A percentile compares a stretch with the other conserved stretches of the same genome.
Conservation (phyloP, 2,113 vertebrate genomes). For the Tachycineta bicolor region DNA sequence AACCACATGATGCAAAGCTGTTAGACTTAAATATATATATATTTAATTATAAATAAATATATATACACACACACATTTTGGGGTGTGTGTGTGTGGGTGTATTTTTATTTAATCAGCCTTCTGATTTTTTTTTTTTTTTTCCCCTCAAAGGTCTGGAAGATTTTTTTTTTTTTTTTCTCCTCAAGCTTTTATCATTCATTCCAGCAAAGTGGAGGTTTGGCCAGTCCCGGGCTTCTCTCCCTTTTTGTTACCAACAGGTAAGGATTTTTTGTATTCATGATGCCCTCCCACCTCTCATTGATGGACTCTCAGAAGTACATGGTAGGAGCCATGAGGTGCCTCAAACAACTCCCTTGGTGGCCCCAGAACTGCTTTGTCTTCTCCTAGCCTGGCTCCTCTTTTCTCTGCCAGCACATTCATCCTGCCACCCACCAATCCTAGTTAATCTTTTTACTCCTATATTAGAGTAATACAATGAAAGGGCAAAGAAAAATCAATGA, state of each 20-base stretch:
- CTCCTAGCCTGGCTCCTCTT: neutral
- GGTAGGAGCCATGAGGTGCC: neutral
- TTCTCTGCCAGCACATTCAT: neutral
- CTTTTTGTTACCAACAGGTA: neutral
- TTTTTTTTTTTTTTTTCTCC: neutral
- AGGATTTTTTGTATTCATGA: neutral
- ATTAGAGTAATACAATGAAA: neutral
- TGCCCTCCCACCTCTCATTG: neutral
- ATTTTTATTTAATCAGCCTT: neutral
- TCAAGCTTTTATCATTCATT: neutral
- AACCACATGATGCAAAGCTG: neutral
- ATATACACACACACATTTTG: neutral
- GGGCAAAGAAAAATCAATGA: conserved; percentile 15
- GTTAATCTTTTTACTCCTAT: neutral
- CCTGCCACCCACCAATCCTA: neutral
- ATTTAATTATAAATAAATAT: neutral
- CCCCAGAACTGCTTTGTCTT: neutral
- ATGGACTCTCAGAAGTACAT: neutral
- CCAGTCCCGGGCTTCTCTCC: neutral
- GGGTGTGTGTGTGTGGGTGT: fast-evolving
- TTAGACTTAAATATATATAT: neutral
- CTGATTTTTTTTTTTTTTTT: neutral
- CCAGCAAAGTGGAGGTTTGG: neutral
- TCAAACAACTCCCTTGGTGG: neutral
- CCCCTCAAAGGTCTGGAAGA: neutral